These are phyloP conservation scores for Dermolepida albohirtum DNA, from an alignment of 2,888 invertebrate genomes.

Conservation along the genomic window DNA sequence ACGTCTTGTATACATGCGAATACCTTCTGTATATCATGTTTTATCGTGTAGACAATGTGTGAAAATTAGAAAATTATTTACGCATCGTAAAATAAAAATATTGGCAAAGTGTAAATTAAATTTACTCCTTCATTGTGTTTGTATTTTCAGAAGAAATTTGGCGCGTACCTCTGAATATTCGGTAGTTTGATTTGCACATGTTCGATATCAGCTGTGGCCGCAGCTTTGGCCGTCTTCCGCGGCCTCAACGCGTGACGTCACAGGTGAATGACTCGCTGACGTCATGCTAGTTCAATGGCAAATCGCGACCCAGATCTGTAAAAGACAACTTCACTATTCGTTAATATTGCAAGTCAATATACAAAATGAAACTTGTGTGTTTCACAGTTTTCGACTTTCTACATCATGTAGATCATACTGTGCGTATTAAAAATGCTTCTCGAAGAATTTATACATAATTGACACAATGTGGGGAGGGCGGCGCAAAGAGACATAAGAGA, in stretches of 20 bases:
- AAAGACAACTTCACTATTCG: slow-evolving; percentile 41
- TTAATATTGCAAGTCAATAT: slow-evolving; percentile 40
- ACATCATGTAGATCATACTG: background rate
- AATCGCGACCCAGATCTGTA: slow-evolving; percentile 66
- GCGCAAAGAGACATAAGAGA: background rate
- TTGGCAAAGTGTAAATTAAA: too few relatives aligned
- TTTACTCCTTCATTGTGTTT: too few relatives aligned
- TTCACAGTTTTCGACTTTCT: slow-evolving; percentile 4
- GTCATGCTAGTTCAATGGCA: slow-evolving; percentile 67
- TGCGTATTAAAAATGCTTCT: background rate
- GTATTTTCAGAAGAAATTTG: slow-evolving; percentile 1
- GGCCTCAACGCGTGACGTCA: slow-evolving; percentile 64
- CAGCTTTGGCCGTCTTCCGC: slow-evolving; percentile 59
- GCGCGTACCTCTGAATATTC: slow-evolving; percentile 48
- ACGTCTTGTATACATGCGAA: too few relatives aligned
- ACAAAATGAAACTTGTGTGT: slow-evolving; percentile 6
- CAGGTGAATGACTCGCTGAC: slow-evolving; percentile 66
- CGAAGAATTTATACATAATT: background rate
- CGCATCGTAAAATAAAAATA: too few relatives aligned
- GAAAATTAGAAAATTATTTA: too few relatives aligned
- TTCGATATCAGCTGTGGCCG: slow-evolving; percentile 55
- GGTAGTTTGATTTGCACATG: slow-evolving; percentile 51
- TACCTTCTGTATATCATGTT: too few relatives aligned
- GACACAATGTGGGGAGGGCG: background rate
- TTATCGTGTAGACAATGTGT: too few relatives aligned